These are phyloP conservation scores for Sitobion miscanthi DNA, from an alignment of 1,140 invertebrate species.

Conservation along the genomic window DNA sequence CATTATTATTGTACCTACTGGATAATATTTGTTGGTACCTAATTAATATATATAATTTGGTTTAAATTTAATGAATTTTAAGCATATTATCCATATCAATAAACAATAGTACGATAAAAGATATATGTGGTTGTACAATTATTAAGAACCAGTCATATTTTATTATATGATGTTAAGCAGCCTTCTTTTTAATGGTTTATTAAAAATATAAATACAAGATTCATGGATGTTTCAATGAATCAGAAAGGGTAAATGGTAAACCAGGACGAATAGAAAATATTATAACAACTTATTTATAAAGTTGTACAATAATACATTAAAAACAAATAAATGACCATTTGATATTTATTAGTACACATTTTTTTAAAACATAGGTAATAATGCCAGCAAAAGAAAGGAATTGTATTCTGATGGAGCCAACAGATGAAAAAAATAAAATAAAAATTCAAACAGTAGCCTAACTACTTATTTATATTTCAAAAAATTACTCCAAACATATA, in stretches of 20 bases:
- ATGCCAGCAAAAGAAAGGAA: background rate
- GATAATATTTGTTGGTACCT: background rate
- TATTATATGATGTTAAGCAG: background rate
- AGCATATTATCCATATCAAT: background rate
- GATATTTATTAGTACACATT: slow-evolving; percentile 48
- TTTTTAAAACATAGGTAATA: slow-evolving; percentile 9
- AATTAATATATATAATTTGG: background rate
- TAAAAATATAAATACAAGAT: background rate
- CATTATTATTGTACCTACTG: background rate
- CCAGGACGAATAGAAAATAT: slow-evolving; percentile 30
- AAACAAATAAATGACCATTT: slow-evolving; percentile 34
- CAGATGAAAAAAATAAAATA: slow-evolving; percentile 32
- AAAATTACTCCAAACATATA: slow-evolving; percentile 15
- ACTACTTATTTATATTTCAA: slow-evolving; percentile 20
- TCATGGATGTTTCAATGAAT: background rate
- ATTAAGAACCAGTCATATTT: background rate
- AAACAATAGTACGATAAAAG: background rate
- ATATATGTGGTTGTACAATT: background rate
- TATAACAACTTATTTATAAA: slow-evolving; percentile 28
- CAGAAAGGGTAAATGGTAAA: background rate
- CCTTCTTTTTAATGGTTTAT: background rate
- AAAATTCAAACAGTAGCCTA: slow-evolving; percentile 20
- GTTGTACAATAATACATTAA: slow-evolving; percentile 36
- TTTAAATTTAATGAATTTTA: background rate
- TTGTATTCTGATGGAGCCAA: slow-evolving; percentile 6